These are phyloP conservation scores for Zalophus californianus DNA, from an alignment of 2,797 vertebrate genomes.

Conservation along the genomic window DNA sequence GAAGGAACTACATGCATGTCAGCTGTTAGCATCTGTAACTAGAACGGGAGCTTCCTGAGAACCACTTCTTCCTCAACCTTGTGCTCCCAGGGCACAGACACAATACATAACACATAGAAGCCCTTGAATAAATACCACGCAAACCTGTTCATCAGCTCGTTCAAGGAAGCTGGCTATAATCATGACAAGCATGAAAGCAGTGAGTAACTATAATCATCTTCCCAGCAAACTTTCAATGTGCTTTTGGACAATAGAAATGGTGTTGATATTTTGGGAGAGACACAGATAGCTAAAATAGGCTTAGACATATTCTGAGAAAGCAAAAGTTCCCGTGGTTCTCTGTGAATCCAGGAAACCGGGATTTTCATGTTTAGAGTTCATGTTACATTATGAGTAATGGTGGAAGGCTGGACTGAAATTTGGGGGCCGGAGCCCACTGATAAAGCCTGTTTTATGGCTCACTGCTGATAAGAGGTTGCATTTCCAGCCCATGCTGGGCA, in stretches of 20 bases:
- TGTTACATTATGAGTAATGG: not conserved
- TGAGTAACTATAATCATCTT: not conserved
- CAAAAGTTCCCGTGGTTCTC: not conserved
- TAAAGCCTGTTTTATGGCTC: not conserved
- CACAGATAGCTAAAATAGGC: not conserved
- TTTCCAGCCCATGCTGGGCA: not conserved
- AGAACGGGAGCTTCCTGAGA: not conserved
- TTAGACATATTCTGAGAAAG: not conserved
- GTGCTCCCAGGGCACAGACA: not conserved
- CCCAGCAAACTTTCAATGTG: not conserved
- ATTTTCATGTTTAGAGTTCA: not conserved
- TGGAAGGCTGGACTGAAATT: not conserved
- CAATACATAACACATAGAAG: fast-evolving
- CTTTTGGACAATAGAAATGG: not conserved
- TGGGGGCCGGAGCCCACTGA: not conserved
- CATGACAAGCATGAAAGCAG: not conserved
- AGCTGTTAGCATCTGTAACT: not conserved
- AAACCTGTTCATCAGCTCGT: not conserved
- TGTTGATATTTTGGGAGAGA: not conserved
- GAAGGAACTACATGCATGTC: not conserved
- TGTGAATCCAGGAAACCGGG: not conserved
- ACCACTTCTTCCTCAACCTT: not conserved
- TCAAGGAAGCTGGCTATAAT: not conserved
- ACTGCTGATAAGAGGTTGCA: not conserved
- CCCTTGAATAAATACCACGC: not conserved